Conservation (phyloP, 2,113 vertebrate genomes). For the Chaetops frenatus region DNA sequence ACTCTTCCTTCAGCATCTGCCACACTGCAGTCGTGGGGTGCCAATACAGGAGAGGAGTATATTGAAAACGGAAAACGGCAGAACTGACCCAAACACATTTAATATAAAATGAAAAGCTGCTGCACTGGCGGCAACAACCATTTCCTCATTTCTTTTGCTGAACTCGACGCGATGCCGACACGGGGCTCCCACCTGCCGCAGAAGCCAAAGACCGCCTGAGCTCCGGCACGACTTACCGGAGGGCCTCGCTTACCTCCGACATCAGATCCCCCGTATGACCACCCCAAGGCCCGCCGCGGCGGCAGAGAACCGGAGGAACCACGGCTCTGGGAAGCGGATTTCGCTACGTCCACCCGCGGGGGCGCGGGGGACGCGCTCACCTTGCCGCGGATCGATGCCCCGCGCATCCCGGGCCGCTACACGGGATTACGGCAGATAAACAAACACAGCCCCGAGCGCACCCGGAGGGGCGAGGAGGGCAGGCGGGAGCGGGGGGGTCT, state of each 20-base stretch:
- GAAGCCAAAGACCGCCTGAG: background rate
- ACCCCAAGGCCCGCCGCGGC: background rate
- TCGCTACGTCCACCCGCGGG: background rate
- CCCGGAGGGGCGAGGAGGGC: background rate
- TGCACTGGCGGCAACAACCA: background rate
- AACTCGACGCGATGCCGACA: background rate
- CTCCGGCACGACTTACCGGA: background rate
- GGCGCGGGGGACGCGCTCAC: background rate
- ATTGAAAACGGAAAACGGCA: background rate
- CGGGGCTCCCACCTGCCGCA: background rate
- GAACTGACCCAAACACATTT: background rate
- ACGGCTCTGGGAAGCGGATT: background rate
- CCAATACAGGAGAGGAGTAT: accelerated
- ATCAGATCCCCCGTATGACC: background rate
- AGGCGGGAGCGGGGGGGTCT: background rate
- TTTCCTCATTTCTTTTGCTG: background rate
- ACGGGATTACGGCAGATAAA: background rate
- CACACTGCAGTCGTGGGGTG: background rate
- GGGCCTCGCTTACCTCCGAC: background rate
- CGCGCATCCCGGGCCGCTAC: background rate
- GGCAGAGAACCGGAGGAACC: too few species aligned
- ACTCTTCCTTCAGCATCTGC: background rate
- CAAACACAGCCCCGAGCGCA: background rate
- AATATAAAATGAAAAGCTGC: background rate
- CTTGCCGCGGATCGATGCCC: background rate